These are phyloP conservation scores for Spisula solida DNA, from an alignment of 2,888 invertebrate genomes.

Conservation along the genomic window DNA sequence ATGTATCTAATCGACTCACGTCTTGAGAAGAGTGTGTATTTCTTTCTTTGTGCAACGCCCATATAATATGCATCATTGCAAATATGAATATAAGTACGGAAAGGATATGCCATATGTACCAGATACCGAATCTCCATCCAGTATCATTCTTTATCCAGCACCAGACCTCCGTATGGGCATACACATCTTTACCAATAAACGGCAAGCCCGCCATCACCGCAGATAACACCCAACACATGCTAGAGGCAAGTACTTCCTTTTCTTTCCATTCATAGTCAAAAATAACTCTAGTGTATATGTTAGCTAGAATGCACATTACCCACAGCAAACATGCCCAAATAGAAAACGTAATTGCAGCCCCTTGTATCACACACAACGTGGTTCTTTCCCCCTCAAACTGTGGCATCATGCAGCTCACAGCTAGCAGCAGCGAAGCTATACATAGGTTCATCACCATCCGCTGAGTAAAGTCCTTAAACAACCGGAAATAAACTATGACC, in stretches of 20 bases:
- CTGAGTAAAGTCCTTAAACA: constrained; percentile 53
- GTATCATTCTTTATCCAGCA: constrained; percentile 54
- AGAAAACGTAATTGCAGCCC: constrained; percentile 37
- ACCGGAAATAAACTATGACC: constrained; percentile 40
- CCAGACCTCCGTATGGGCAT: constrained; percentile 57
- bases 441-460: constrained; percentile 52
- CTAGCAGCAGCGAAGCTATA: constrained; percentile 37
- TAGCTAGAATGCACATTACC: constrained; percentile 43
- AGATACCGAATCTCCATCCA: constrained; percentile 58
- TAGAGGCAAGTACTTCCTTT: constrained; percentile 3
- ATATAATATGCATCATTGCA: constrained; percentile 36
- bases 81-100: constrained; percentile 40
- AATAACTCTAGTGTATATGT: constrained; percentile 45
- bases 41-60: not conserved
- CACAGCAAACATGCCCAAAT: constrained; percentile 37
- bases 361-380: constrained; percentile 50
- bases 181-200: constrained; percentile 43
- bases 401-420: constrained; percentile 29
- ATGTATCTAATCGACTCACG: not conserved
- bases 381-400: constrained; percentile 24
- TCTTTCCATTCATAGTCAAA: constrained; percentile 12
- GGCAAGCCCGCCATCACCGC: constrained; percentile 30
- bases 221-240: constrained; percentile 38
- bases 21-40: not conserved
- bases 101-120: constrained; percentile 59